These are phyloP conservation scores for Subacronicta megacephala DNA, from an alignment of 2,888 invertebrate species.

Conservation along the genomic window DNA sequence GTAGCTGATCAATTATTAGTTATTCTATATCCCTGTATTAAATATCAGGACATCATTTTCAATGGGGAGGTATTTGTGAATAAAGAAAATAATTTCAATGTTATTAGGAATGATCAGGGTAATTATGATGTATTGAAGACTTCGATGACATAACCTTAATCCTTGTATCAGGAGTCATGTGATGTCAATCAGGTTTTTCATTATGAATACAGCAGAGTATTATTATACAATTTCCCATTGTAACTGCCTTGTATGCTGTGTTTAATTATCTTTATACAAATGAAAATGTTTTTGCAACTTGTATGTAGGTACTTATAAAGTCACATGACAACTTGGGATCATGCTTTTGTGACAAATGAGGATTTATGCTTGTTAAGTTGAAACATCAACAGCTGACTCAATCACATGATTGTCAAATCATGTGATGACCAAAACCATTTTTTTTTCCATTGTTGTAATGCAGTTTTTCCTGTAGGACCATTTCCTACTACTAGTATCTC, in stretches of 20 bases:
- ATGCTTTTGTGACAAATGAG: no score
- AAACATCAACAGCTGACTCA: conserved; percentile 64
- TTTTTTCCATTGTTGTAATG: conserved; percentile 15
- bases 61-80: background rate
- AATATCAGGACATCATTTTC: background rate
- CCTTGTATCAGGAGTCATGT: conserved; percentile 37
- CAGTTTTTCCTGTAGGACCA: conserved; percentile 17
- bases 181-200: conserved; percentile 27
- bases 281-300: conserved; percentile 5
- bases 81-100: background rate
- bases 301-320: conserved; percentile 1
- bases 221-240: conserved; percentile 20
- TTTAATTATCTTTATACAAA: conserved; percentile 18
- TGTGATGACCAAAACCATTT: conserved; percentile 65
- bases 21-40: no score
- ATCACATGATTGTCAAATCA: conserved; percentile 79
- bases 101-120: background rate
- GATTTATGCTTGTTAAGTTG: conserved; percentile 3
- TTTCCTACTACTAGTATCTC: background rate
- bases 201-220: conserved; percentile 8
- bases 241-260: conserved; percentile 12
- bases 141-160: conserved; percentile 47
- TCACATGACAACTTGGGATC: conserved; percentile 30
- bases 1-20: no score
- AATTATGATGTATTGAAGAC: background rate